Conservation (phyloP, 2,113 vertebrate genomes). For the Seriola dumerili region DNA sequence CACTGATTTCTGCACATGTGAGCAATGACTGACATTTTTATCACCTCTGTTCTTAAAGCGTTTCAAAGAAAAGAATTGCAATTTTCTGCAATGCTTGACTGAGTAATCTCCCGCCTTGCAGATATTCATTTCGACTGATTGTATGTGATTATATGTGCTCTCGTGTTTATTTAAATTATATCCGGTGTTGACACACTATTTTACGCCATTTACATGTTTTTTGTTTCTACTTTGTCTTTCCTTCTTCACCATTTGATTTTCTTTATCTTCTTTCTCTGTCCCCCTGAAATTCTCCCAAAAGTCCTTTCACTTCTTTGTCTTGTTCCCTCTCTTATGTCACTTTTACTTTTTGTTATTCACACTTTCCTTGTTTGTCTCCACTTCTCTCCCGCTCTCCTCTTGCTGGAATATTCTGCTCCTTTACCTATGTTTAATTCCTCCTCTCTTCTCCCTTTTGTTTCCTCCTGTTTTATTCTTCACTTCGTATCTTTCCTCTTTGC, state of each 20-base stretch:
- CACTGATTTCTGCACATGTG: not conserved
- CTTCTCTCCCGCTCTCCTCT: not conserved
- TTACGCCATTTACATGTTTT: not conserved
- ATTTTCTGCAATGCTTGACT: not conserved
- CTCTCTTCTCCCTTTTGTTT: slow-evolving; percentile 42
- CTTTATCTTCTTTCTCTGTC: not conserved
- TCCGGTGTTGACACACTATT: not conserved
- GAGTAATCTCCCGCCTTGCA: not conserved
- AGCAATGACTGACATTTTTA: not conserved
- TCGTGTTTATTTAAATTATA: not conserved
- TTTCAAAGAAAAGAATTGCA: not conserved
- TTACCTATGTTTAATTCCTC: slow-evolving; percentile 26
- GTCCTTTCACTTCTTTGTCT: not conserved
- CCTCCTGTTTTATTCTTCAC: slow-evolving; percentile 25
- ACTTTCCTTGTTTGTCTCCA: slow-evolving; percentile 9
- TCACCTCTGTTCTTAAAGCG: not conserved
- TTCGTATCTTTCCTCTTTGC: slow-evolving; percentile 43
- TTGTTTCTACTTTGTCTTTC: not conserved
- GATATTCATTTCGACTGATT: not conserved
- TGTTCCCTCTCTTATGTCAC: not conserved
- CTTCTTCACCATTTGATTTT: not conserved
- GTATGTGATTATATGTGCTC: not conserved
- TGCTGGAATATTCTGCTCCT: slow-evolving; percentile 20
- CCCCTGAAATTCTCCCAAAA: not conserved
- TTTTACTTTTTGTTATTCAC: slow-evolving; percentile 17